Conservation (phyloP, 37 sponge, comb jelly and placozoan genomes). For the Beroe ovata region DNA sequence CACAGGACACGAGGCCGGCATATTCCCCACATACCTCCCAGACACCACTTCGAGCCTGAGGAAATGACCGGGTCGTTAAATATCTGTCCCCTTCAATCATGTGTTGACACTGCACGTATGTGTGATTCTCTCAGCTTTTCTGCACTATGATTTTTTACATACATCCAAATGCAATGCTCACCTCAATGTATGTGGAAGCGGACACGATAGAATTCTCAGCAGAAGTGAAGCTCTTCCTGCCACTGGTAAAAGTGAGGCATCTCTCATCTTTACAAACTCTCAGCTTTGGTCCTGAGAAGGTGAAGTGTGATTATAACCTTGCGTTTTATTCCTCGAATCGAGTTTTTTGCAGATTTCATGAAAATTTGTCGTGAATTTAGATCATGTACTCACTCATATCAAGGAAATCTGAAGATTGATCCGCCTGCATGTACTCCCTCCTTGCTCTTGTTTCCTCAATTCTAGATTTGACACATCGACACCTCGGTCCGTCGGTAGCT, state of each 20-base stretch:
- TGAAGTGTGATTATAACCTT: neutral
- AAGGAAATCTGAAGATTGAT: neutral
- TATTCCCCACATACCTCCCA: constrained; percentile 36
- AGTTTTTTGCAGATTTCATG: no score
- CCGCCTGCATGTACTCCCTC: neutral
- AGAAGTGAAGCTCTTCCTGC: neutral
- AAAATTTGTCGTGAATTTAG: no score
- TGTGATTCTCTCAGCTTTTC: no score
- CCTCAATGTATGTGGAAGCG: constrained; percentile 2
- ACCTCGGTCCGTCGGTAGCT: neutral
- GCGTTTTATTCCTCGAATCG: no score
- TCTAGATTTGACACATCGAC: neutral
- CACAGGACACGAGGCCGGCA: neutral
- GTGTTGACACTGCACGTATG: no score
- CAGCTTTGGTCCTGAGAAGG: constrained; percentile 20
- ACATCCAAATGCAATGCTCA: constrained; percentile 13
- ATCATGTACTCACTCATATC: neutral
- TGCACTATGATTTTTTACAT: neutral
- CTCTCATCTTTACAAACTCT: neutral
- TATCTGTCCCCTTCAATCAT: neutral
- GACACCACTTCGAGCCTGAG: neutral
- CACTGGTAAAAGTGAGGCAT: constrained; percentile 11
- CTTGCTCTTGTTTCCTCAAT: neutral
- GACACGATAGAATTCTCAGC: constrained; percentile 4
- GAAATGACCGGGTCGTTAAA: neutral